phyloP scores from a whole-genome alignment of 64 coral and sea anemone genomes.

The Catalaphyllia jardinei region DNA sequence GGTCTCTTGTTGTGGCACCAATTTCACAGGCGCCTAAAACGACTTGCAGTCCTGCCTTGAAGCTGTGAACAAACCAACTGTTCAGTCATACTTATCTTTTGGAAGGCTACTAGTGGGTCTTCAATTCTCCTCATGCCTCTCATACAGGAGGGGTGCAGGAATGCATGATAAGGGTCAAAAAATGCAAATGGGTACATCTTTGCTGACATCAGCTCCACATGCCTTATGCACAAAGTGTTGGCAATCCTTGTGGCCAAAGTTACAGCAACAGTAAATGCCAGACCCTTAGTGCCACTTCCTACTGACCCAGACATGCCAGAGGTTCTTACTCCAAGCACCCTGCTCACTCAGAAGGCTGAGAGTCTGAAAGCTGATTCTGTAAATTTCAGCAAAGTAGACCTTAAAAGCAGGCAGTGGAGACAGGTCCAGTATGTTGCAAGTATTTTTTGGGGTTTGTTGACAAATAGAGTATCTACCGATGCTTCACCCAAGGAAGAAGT shows the following conservation, averaged over 20 bases:
- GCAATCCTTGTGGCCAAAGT: slow-evolving; percentile 71
- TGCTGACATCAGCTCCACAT: slow-evolving; percentile 8
- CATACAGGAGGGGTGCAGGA: slow-evolving; percentile 48
- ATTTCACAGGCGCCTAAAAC: slow-evolving; percentile 44
- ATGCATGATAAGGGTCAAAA: slow-evolving; percentile 43
- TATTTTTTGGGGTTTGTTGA: slow-evolving; percentile 41
- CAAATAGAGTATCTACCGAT: slow-evolving; percentile 41
- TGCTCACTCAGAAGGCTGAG: slow-evolving; percentile 50
- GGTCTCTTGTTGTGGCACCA: slow-evolving; percentile 39
- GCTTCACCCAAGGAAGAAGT: slow-evolving; percentile 43
- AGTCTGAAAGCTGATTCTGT: background rate
- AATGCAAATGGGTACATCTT: slow-evolving; percentile 23
- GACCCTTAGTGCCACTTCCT: slow-evolving; percentile 46
- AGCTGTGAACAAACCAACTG: background rate
- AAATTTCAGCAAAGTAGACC: slow-evolving; percentile 17
- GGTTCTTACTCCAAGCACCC: slow-evolving; percentile 24
- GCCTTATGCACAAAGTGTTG: slow-evolving; percentile 59
- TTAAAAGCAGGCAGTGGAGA: slow-evolving; percentile 33
- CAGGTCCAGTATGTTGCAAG: slow-evolving; percentile 39
- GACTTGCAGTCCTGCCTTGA: slow-evolving; percentile 12
- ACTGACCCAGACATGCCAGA: slow-evolving; percentile 49
- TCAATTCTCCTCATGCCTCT: slow-evolving; percentile 44
- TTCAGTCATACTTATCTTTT: slow-evolving; percentile 17
- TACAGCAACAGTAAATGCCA: slow-evolving; percentile 53
- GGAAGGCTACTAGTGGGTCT: slow-evolving; percentile 36